Evolutionary conservation across 2,113 vertebrate genomes (phyloP).

Genomic region (Callionymus lyra): DNA sequence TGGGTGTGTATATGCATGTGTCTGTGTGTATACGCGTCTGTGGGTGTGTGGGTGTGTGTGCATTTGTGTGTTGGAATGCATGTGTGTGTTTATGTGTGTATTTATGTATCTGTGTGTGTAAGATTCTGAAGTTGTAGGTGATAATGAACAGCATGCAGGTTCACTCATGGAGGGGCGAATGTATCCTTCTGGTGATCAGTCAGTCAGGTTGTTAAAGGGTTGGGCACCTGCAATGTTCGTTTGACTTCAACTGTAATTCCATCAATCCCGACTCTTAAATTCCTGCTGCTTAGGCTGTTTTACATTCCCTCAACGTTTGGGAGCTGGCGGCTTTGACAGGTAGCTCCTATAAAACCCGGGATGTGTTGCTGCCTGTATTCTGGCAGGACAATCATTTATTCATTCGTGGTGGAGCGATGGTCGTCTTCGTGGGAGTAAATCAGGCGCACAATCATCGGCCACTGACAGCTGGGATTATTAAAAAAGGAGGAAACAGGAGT

Average conservation of each 20-base stretch:
- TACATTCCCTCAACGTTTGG: slow-evolving; percentile 1
- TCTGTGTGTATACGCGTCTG: no score
- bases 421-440: slow-evolving; percentile 40
- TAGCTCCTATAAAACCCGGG: slow-evolving; percentile 2
- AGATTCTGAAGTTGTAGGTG: no score
- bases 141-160: not conserved
- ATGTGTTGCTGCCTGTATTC: no score
- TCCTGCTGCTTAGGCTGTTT: slow-evolving; percentile 4
- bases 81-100: no score
- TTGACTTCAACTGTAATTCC: slow-evolving; percentile 32
- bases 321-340: slow-evolving; percentile 1
- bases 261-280: slow-evolving; percentile 13
- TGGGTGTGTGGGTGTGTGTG: no score
- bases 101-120: no score
- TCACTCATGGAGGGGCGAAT: no score
- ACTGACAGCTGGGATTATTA: slow-evolving; percentile 23
- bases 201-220: slow-evolving; percentile 4
- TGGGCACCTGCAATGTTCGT: slow-evolving; percentile 18
- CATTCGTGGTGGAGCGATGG: slow-evolving; percentile 28
- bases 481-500: slow-evolving; percentile 4
- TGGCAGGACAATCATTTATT: slow-evolving; percentile 19
- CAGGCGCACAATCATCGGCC: slow-evolving; percentile 31
- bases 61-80: no score
- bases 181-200: not conserved
- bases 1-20: no score